Evolutionary conservation across 2,113 vertebrate species (phyloP), one percentile per base, ranked within the genome.

Genomic region (Gavia stellata): DNA sequence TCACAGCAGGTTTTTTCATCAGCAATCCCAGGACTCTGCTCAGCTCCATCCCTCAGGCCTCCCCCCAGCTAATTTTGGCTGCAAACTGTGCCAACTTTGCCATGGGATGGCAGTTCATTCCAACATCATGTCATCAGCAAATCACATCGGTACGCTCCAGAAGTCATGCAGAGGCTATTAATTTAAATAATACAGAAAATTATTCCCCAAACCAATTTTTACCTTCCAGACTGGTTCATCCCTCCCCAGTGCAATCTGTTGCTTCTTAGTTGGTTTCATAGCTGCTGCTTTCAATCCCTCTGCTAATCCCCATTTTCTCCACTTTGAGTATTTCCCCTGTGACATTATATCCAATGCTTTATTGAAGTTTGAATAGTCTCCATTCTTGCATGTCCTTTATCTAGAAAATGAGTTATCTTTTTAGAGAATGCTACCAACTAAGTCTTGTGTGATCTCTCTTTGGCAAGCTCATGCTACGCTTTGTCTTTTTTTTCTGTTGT

Each of bases 171-270:
- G 81, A 94, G 49, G 49, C 40, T 75, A 82, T 80, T 90, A 79
- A 92, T 94, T 92, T 92, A 89, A 94, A 89, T 92, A 91, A 94
- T 77, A 94, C 40, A 85, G 78, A 94, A 90, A 82, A 92, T 82
- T 58, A 88, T 85, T 93, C 62, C 81, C 58, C n/a, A 72, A 62
- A 85, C 36, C 25, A 61, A n/a, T 55, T 90, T 90, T 70, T 92
- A 62, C 53, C 67, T 90, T 80, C 52, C 62, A 66, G 66, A 25
- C 31, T 66, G 53, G 12, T 80, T 96, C 31, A 55, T 72, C 19
- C 45, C 16, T 95, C 36, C 53, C 49, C 42, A 66, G 79, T 34
- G 49, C 42, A 92, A 87, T 82, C 66, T 58, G 49, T 91, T 93
- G 65, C 65, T 31, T 86, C 52, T 89, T 63, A 33, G 29, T 5